Base-by-base conservation (phyloP, 2,113 vertebrate genomes). In the Pterocles gutturalis region DNA sequence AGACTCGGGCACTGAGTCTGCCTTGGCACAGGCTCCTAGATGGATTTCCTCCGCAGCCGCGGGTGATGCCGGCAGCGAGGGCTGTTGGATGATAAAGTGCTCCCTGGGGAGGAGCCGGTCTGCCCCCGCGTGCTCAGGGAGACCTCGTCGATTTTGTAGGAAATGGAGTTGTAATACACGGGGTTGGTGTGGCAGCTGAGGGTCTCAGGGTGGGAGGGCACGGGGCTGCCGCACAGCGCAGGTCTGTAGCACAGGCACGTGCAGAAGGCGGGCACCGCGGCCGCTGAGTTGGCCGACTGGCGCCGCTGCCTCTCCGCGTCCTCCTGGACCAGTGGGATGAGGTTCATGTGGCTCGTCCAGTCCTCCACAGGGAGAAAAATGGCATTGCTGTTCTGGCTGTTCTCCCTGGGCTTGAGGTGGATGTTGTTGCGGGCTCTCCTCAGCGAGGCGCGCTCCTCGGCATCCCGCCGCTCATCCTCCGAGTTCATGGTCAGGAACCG, bases 401-500 rank as follows among this genome's bases (percentile, higher is more conserved):
- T 98, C 83, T 93, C 97, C 8, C 95, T 96, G 1, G 97, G 96
- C 55, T 96, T 96, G 66, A 98, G 79, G 48, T 97, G 89, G 11
- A 98, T 97, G 82, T 98, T 91, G 90, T 98, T 98, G 90, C 86
- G 87, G 87, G 73, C 98, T 79, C 94, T 98, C 93, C 98, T 97
- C 55, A 99, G 71, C 0, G 98, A 99, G 14, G 98, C 98, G 36
- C 98, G 97, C 95, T 99, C 99, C 34, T 98, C 98, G 4, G 98
- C 99, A 2, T 99, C 98, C 10, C 98, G 98, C 90, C 98, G 96
- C 87, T 99, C 99, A 0, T 99, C 98, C 69, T 99, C 99, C 0
- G 98, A 98, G 98, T 99, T 99, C 98, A 99, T 99, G 0, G 99
- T 99, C 81, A 99, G 98, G 95, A 99, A 99, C 41, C 99, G 98